A percentile compares a stretch with the other conserved stretches of the same genome.
Conservation (phyloP, 64 coral and sea anemone genomes). For the Stichodactyla helianthus region DNA sequence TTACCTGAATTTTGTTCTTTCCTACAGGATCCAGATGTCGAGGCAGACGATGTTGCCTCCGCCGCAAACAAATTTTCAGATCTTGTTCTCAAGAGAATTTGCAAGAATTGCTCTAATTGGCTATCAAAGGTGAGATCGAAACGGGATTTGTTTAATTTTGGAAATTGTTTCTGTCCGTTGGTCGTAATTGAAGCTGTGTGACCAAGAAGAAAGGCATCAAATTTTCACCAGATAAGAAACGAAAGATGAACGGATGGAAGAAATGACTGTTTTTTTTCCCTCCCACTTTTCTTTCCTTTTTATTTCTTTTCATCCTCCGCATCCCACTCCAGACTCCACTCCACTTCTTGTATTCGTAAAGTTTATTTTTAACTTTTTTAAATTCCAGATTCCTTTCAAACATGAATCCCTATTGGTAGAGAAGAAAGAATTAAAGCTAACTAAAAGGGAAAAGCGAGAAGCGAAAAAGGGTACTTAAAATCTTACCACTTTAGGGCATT, state of each 20-base stretch:
- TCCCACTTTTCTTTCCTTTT: not conserved
- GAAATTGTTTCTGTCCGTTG: not conserved
- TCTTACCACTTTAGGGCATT: not conserved
- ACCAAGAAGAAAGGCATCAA: not conserved
- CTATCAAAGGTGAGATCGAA: slow-evolving; percentile 56
- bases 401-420: slow-evolving; percentile 71
- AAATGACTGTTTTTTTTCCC: not conserved
- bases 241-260: not conserved
- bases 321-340: not conserved
- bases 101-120: slow-evolving; percentile 60
- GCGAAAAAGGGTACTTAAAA: slow-evolving; percentile 70
- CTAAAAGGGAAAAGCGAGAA: slow-evolving; percentile 82
- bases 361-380: not conserved
- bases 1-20: not conserved
- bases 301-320: not conserved
- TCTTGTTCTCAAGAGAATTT: slow-evolving; percentile 69
- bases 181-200: not conserved
- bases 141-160: no score
- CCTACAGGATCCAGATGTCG: slow-evolving; percentile 37
- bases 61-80: slow-evolving; percentile 68
- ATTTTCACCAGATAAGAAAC: not conserved
- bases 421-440: slow-evolving; percentile 67
- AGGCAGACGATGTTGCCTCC: slow-evolving; percentile 41
- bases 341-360: not conserved
- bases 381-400: slow-evolving; percentile 77